Evolutionary conservation across 92 coral and sea anemone species (phyloP), one percentile per base, ranked within the genome.

Genomic region (Desmophyllum pertusum): DNA sequence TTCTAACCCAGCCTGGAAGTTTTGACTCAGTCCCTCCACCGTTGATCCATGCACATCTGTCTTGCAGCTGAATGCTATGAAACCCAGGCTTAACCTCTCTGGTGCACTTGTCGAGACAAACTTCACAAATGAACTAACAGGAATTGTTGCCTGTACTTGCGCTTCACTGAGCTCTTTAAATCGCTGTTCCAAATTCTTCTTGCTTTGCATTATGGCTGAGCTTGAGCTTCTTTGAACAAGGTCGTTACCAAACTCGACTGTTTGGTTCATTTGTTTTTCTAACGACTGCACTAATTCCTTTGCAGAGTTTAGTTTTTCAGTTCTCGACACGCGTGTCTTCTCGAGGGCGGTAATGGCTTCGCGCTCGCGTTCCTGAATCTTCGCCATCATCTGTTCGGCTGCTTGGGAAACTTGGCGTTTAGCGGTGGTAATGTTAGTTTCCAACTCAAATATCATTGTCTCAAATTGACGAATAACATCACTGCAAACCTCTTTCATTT

Each of bases 261-360:
- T 43, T 66, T 66, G 72, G 6, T 66, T 66, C 2, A 31, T 66
- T 37, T 66, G 72, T 31, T 36, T 66, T 31, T 29, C 13, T 31
- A 66, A 66, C 33, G n/a, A 17, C 42, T 15, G 21, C 19, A 33
- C 72, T 36, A 10, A 10, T 36, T 66, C 39, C 45, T 66, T 66
- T 36, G 39, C 39, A 37, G 39, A 33, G 39, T 66, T 3, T 13
- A 66, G 18, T 66, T 66, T 66, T 43, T 66, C 41, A 2, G 21
- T 66, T 4, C 72, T 15, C 10, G 25, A 36, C 45, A 66, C 72
- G 72, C 72, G 39, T 66, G 39, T 66, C 2, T 66, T 37, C 72
- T 66, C 72, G 72, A 66, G 72, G 41, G 21, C 25, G 72, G 72
- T 36, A 66, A 36, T 36, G 37, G 40, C 72, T 37, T 66, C 72